These are phyloP conservation scores for Philotrypesis tridentata DNA, from an alignment of 1,140 invertebrate genomes.

Conservation along the genomic window DNA sequence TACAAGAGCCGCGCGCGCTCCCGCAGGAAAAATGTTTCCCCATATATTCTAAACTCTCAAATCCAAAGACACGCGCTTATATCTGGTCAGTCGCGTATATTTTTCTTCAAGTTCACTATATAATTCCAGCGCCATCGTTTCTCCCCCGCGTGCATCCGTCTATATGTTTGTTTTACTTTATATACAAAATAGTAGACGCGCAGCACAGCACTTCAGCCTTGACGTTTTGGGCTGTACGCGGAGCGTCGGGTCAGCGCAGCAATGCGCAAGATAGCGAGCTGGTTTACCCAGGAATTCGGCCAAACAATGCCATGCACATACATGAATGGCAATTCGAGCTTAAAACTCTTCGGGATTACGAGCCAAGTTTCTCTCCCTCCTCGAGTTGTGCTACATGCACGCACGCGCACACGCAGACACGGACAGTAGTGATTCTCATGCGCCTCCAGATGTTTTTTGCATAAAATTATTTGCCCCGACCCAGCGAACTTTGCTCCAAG, in stretches of 20 bases:
- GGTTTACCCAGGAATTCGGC: slow-evolving; percentile 15
- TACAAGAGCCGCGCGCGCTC: too few species aligned
- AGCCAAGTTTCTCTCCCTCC: not conserved
- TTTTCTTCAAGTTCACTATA: not conserved
- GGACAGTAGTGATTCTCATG: not conserved
- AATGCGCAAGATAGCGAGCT: not conserved
- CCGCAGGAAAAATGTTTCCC: too few species aligned
- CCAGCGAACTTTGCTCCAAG: not conserved
- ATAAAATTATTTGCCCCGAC: not conserved
- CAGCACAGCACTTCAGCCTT: not conserved
- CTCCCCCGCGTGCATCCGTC: not conserved
- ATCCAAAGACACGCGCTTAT: not conserved
- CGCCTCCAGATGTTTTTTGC: not conserved
- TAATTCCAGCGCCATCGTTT: not conserved
- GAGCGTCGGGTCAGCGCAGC: not conserved
- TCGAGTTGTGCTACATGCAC: not conserved
- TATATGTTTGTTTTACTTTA: not conserved
- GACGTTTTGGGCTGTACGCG: not conserved
- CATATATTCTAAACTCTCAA: not conserved
- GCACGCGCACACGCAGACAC: not conserved
- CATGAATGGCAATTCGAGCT: slow-evolving; percentile 32
- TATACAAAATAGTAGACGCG: not conserved
- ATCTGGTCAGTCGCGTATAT: too few species aligned
- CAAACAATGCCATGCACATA: slow-evolving; percentile 25
- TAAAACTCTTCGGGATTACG: not conserved